A percentile compares a stretch with the other conserved stretches of the same genome.
Evolutionary conservation across 2,113 vertebrate genomes (phyloP).

Genomic region (Choloepus hoffmanni): DNA sequence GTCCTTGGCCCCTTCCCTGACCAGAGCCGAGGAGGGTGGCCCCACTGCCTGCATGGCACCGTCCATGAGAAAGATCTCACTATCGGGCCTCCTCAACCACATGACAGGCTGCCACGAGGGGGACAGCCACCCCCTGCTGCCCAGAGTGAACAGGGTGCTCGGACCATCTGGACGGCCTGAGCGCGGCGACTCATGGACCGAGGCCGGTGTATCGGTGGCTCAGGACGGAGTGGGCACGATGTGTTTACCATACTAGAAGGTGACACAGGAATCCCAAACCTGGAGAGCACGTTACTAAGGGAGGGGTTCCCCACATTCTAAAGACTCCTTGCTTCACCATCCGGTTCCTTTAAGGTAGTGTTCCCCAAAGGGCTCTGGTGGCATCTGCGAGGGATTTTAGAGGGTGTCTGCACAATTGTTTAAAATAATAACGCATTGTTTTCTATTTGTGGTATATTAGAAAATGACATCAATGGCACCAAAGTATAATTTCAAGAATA

Average conservation of each 20-base stretch:
- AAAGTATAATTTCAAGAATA: background rate
- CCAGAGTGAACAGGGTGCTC: too few relatives aligned
- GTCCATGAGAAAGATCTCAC: background rate
- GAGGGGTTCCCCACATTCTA: background rate
- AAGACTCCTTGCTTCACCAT: background rate
- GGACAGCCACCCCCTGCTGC: rapidly evolving
- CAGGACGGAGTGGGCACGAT: background rate
- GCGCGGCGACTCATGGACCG: too few relatives aligned
- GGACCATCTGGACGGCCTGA: background rate
- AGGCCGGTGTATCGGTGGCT: background rate
- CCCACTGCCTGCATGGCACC: background rate
- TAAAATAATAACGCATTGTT: background rate
- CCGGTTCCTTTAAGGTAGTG: background rate
- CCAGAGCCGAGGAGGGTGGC: background rate
- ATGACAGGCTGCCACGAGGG: too few relatives aligned
- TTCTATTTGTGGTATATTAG: background rate
- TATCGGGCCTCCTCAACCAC: too few relatives aligned
- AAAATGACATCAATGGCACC: background rate
- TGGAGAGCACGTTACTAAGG: background rate
- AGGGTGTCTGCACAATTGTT: too few relatives aligned
- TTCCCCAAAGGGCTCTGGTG: background rate
- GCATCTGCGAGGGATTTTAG: background rate
- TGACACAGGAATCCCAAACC: background rate
- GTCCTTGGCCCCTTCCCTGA: background rate
- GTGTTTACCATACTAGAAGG: background rate